Base-by-base conservation (phyloP, 1,140 invertebrate species). In the Drosophila rufa region DNA sequence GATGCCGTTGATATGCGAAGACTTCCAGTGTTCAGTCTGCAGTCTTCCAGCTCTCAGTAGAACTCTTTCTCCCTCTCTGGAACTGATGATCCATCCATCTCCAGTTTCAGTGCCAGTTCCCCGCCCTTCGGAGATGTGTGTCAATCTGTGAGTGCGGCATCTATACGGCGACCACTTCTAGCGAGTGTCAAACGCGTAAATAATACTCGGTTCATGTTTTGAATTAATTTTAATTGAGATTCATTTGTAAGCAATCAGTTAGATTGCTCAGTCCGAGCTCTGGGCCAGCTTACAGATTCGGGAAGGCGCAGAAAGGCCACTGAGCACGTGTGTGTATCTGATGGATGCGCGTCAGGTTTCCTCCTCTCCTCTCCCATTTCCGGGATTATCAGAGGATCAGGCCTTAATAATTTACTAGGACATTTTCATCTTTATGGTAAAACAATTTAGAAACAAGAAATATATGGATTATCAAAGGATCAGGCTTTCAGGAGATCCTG, bases 221-320 rank as follows among this genome's bases (percentile, higher is more conserved):
- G 85, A 90, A 90, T 90, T 90, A 90, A 91, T 91, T 90, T 90
- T 85, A 90, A 90, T 90, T 90, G 85, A 90, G 85, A 85, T 90
- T 90, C 85, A 90, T 90, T 90, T 90, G 86, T 90, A 85, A 70
- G 86, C 85, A 90, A 90, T 90, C 85, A 90, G 85, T 89, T 89
- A 85, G 81, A 91, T 90, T 89, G 84, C 61, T 77, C 83, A 55
- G 57, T 70, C 56, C 56, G 61, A 68, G 51, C 50, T 40, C n/a
- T 15, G 7, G 14, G 4, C 46, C 45, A 75, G 81, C 82, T 80
- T 66, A 83, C 65, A 70, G 80, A 82, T 79, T 75, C 80, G 56
- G 51, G 1, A 30, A 30, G 27, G 27, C 48, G 36, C 36, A 46
- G 25, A 45, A 30, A 79, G 14, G 17, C 60, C 19, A 50, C 27